Conservation (phyloP, 2,113 vertebrate species). For the Mesoclemmys tuberculata region DNA sequence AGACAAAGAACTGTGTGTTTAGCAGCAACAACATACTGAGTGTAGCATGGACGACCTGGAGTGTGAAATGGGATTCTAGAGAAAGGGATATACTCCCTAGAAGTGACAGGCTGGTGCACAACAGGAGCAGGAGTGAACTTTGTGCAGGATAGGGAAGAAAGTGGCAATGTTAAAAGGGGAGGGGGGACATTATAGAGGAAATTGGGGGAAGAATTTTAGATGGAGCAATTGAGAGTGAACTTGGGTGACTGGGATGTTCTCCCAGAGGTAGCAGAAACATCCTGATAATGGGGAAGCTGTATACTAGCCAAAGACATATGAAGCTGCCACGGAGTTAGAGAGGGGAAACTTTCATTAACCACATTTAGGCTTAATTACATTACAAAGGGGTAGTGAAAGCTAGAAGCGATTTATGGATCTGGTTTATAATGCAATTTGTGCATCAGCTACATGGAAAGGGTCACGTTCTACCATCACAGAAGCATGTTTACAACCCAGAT, state of each 20-base stretch:
- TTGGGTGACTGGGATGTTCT: accelerated
- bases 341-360: slow-evolving; percentile 9
- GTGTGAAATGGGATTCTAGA: neutral
- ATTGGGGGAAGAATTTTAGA: neutral
- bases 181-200: neutral
- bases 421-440: neutral
- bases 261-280: accelerated
- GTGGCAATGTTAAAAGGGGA: neutral
- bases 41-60: neutral
- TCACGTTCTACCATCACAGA: neutral
- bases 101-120: neutral
- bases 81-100: neutral
- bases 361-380: neutral
- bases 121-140: neutral
- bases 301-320: neutral
- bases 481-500: neutral
- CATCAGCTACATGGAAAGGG: neutral
- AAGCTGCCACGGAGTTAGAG: neutral
- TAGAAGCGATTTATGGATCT: neutral
- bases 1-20: neutral
- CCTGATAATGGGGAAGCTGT: accelerated
- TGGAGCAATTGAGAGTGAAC: accelerated
- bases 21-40: neutral
- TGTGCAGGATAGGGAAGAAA: neutral
- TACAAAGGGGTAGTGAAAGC: neutral